A percentile compares a stretch with the other conserved stretches of the same genome.
Conservation (phyloP, 2,888 invertebrate genomes). For the Reticulitermes lucifugus region DNA sequence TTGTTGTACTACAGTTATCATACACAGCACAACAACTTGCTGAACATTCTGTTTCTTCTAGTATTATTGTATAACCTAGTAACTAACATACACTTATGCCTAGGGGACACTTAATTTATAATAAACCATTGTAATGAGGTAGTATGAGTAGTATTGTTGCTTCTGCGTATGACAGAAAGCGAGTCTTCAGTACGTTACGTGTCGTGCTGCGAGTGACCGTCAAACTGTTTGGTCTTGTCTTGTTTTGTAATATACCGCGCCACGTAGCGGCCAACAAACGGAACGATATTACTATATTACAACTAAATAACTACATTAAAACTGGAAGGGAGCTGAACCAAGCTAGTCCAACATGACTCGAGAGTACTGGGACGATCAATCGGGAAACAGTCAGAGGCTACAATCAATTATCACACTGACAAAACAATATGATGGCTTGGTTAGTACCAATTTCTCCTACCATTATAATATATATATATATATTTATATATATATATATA, state of each 20-base stretch:
- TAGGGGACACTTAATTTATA: conserved; percentile 48
- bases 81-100: conserved; percentile 48
- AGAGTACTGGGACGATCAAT: conserved; percentile 2
- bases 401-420: conserved; percentile 40
- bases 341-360: conserved; percentile 7
- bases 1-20: conserved; percentile 50
- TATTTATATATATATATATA: conserved; percentile 20
- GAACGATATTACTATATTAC: conserved; percentile 46
- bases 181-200: conserved; percentile 50
- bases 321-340: conserved; percentile 4
- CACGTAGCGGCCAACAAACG: conserved; percentile 43
- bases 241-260: conserved; percentile 33
- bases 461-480: conserved; percentile 4
- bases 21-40: conserved; percentile 49
- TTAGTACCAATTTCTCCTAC: conserved; percentile 46
- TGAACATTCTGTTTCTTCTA: conserved; percentile 44
- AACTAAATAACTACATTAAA: conserved; percentile 49
- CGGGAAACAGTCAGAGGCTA: conserved; percentile 35
- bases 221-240: conserved; percentile 38
- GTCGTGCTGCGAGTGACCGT: conserved; percentile 35
- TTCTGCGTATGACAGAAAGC: conserved; percentile 47
- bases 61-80: conserved; percentile 47
- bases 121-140: conserved; percentile 53
- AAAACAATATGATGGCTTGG: conserved; percentile 40
- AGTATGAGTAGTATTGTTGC: conserved; percentile 53